phyloP scores from a whole-genome alignment of 2,797 vertebrate species.

The Paedocypris micromegethes region DNA sequence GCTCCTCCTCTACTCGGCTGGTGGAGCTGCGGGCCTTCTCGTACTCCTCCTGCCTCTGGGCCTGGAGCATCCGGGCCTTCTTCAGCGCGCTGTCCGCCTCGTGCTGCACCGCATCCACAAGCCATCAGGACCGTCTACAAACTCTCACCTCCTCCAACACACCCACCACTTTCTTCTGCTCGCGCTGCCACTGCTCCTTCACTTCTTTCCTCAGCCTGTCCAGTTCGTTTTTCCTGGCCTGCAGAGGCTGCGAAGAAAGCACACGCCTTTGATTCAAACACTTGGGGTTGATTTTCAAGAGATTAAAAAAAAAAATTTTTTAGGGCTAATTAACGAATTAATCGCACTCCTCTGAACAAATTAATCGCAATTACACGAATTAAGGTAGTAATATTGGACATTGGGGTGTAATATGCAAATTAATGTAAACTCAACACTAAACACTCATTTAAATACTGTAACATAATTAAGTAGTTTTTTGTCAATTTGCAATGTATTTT shows the following conservation, averaged over 20 bases:
- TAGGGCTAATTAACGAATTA: no score
- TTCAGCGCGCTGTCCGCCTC: conserved; percentile 83
- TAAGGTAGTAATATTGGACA: no score
- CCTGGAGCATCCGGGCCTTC: conserved; percentile 83
- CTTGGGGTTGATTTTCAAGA: no score
- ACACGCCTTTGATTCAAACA: neutral
- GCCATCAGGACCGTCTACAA: neutral
- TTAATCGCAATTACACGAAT: no score
- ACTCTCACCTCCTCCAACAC: neutral
- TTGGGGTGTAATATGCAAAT: no score
- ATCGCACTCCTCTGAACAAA: no score
- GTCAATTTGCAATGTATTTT: no score
- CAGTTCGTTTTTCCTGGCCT: conserved; percentile 87
- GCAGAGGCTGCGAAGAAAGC: conserved; percentile 75
- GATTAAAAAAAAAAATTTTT: no score
- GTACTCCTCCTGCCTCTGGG: conserved; percentile 89
- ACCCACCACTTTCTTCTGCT: conserved; percentile 94
- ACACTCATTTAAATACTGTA: no score
- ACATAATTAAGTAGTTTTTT: no score
- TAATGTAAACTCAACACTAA: no score
- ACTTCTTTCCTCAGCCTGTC: conserved; percentile 95
- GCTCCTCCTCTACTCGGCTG: conserved; percentile 86
- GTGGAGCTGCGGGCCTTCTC: conserved; percentile 88
- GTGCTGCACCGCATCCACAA: conserved; percentile 63
- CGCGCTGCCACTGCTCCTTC: conserved; percentile 96